These are phyloP conservation scores for Kryphioiulus occultus DNA, from an alignment of 2,888 invertebrate species.

Conservation along the genomic window DNA sequence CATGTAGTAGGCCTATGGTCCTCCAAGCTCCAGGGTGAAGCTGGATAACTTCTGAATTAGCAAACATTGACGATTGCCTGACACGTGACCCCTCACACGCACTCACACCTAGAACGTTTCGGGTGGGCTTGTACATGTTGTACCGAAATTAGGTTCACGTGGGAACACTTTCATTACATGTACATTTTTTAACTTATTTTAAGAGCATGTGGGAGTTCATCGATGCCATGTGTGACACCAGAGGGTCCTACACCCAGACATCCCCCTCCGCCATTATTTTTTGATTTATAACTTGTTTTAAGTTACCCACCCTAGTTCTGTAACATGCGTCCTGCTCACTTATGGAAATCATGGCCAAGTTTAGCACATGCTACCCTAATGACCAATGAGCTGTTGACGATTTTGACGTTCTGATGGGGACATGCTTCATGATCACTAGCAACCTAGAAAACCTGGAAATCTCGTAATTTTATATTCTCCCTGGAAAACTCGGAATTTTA, in stretches of 20 bases:
- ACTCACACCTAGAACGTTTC: background rate
- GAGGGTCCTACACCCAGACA: slow-evolving; percentile 5
- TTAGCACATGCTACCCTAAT: too few relatives aligned
- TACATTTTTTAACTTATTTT: background rate
- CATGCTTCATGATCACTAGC: too few relatives aligned
- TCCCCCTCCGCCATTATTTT: background rate
- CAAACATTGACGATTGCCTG: background rate
- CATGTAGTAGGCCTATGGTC: too few relatives aligned
- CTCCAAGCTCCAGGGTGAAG: too few relatives aligned
- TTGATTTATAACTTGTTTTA: background rate
- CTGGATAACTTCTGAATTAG: background rate
- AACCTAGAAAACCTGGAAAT: too few relatives aligned
- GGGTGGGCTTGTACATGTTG: background rate
- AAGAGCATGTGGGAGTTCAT: background rate
- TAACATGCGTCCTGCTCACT: background rate
- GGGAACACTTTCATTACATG: background rate
- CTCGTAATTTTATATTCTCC: too few relatives aligned
- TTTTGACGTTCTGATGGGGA: too few relatives aligned
- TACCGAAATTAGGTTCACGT: slow-evolving; percentile 5
- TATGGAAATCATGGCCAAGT: background rate
- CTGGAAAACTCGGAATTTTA: too few relatives aligned
- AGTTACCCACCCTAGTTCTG: background rate
- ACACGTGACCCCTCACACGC: background rate
- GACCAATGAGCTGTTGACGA: too few relatives aligned
- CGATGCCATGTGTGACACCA: slow-evolving; percentile 5